phyloP scores from a whole-genome alignment of 2,113 vertebrate genomes.

The Dascyllus trimaculatus region DNA sequence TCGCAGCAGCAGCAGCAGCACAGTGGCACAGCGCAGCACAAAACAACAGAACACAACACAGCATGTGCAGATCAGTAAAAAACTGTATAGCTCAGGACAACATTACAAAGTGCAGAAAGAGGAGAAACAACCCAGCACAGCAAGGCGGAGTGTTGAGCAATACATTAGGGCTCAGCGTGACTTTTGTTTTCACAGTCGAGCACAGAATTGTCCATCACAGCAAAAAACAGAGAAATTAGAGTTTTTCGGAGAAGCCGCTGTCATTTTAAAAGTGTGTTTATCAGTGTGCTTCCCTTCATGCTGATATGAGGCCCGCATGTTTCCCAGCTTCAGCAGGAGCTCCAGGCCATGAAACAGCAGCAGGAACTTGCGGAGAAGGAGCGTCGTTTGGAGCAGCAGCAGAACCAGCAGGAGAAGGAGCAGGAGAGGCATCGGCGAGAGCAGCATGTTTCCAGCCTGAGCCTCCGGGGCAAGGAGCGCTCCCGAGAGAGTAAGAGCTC shows the following conservation, averaged over 20 bases:
- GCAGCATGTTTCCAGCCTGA: conserved; percentile 91
- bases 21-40: conserved; percentile 25
- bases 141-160: conserved; percentile 32
- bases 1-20: conserved; percentile 29
- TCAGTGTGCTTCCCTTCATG: conserved; percentile 31
- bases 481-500: conserved; percentile 95
- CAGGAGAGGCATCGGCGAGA: conserved; percentile 93
- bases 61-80: conserved; percentile 57
- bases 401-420: conserved; percentile 96
- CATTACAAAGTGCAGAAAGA: conserved; percentile 43
- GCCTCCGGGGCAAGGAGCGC: conserved; percentile 94
- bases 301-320: conserved; percentile 39
- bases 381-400: conserved; percentile 95
- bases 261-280: conserved; percentile 32
- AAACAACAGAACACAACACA: conserved; percentile 36
- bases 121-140: conserved; percentile 58
- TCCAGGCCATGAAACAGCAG: conserved; percentile 96
- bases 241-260: conserved; percentile 39
- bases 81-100: conserved; percentile 49
- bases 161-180: conserved; percentile 52
- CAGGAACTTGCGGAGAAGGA: conserved; percentile 98
- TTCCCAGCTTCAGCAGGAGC: conserved; percentile 97
- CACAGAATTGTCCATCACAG: conserved; percentile 41
- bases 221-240: conserved; percentile 35
- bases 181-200: conserved; percentile 33